Evolutionary conservation across 1,140 invertebrate species (phyloP), one percentile per base, ranked within the genome.

Genomic region (Apis mellifera): DNA sequence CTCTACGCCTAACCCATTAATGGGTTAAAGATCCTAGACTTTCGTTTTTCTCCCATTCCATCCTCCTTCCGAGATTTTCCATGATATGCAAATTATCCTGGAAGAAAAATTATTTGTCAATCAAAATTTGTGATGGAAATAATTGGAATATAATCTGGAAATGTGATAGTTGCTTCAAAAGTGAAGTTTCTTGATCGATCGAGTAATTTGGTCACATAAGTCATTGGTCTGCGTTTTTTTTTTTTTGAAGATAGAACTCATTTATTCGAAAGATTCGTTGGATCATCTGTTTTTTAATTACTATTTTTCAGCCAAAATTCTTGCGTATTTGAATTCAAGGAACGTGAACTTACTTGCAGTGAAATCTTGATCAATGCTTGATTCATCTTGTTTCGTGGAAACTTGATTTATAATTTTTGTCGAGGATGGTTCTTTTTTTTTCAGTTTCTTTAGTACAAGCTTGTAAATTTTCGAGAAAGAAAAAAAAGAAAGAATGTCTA

Each of bases 281-380:
- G 26, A 52, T 21, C 15, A 12, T n/a, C 48, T 54, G 26, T 65
- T n/a, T 23, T 65, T 17, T 17, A 42, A 50, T 15, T 2, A 52
- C 69, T n/a, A 42, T 60, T 73, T 11, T 73, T 42, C 26, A 48
- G 1, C 17, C 32, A 66, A 26, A 26, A 19, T 42, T 21, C 50
- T n/a, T 11, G 42, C 1, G 21, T 75, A 75, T 75, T 75, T 26
- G 42, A 50, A 75, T 75, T 75, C 59, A n/a, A 75, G 57, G 55
- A 32, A 60, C 71, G 21, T 42, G 32, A 42, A 42, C 4, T 57
- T 21, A 48, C 42, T 19, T 71, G 21, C 55, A 32, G 32, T 8
- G 71, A 57, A 73, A 73, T 73, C 60, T 73, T 73, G 32, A 42
- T 42, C 4, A 60, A 73, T 73, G 71, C n/a, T n/a, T 57, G 71